Percentiles rank a stretch among this genome's conserved stretches.
These are phyloP conservation scores for Sebastes fasciatus DNA, from an alignment of 2,113 vertebrate species.

Conservation along the genomic window DNA sequence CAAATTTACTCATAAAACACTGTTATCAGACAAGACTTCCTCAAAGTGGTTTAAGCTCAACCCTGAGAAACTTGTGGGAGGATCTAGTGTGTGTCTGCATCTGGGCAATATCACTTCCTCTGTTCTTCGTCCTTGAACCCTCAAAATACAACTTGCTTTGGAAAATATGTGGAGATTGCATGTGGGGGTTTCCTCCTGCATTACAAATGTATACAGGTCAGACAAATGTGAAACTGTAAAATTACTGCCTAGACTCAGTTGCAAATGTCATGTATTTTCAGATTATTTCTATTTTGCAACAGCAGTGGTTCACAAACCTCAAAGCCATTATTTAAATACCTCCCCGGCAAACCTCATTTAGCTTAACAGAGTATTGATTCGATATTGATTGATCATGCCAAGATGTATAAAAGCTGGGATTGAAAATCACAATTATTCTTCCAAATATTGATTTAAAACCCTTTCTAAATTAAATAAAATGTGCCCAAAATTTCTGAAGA, in stretches of 20 bases:
- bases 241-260: not conserved
- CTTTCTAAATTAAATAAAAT: not conserved
- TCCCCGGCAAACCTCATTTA: not conserved
- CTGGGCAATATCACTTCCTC: not conserved
- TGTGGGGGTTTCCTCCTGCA: not conserved
- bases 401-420: not conserved
- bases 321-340: not conserved
- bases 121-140: not conserved
- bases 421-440: not conserved
- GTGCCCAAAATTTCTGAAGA: not conserved
- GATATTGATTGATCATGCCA: not conserved
- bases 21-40: too few species aligned
- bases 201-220: not conserved
- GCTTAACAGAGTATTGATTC: not conserved
- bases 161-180: not conserved
- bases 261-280: not conserved
- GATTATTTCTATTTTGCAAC: not conserved
- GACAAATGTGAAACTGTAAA: not conserved
- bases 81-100: not conserved
- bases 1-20: not conserved
- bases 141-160: not conserved
- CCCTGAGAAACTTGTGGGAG: conserved; percentile 8
- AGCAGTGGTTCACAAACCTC: not conserved
- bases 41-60: not conserved
- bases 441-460: not conserved